Conservation (phyloP, 2,888 invertebrate species). For the Lagria hirta region DNA sequence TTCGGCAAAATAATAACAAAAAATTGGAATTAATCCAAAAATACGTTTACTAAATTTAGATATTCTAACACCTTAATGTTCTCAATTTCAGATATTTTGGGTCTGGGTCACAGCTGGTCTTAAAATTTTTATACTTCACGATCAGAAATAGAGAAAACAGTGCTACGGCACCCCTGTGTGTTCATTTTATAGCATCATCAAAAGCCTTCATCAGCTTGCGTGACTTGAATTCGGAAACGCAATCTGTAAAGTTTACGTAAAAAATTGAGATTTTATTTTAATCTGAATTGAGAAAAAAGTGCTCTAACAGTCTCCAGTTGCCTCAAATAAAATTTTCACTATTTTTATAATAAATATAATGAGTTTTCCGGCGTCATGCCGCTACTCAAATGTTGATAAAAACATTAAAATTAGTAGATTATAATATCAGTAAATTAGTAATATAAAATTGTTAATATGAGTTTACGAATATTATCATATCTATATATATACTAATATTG, state of each 20-base stretch:
- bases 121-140: constrained; percentile 18
- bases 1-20: too few relatives aligned
- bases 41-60: constrained; percentile 13
- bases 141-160: constrained; percentile 7
- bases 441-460: too few relatives aligned
- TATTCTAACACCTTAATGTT: constrained; percentile 4
- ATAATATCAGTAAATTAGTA: too few relatives aligned
- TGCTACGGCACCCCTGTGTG: constrained; percentile 20
- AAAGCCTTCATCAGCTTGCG: constrained; percentile 35
- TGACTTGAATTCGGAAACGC: constrained; percentile 32
- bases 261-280: constrained; percentile 18
- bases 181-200: constrained; percentile 35
- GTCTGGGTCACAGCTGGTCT: constrained; percentile 13
- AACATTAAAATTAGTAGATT: too few relatives aligned
- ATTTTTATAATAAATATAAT: too few relatives aligned
- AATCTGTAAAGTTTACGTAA: constrained; percentile 24
- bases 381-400: too few relatives aligned
- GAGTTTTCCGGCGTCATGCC: too few relatives aligned
- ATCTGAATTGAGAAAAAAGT: constrained; percentile 15
- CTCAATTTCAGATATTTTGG: background rate
- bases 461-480: too few relatives aligned
- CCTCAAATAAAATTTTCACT: too few relatives aligned
- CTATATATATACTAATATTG: too few relatives aligned
- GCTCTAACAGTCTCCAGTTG: too few relatives aligned
- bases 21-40: too few relatives aligned